Evolutionary conservation across 2,888 invertebrate genomes (phyloP).

Genomic region (Rapana venosa): DNA sequence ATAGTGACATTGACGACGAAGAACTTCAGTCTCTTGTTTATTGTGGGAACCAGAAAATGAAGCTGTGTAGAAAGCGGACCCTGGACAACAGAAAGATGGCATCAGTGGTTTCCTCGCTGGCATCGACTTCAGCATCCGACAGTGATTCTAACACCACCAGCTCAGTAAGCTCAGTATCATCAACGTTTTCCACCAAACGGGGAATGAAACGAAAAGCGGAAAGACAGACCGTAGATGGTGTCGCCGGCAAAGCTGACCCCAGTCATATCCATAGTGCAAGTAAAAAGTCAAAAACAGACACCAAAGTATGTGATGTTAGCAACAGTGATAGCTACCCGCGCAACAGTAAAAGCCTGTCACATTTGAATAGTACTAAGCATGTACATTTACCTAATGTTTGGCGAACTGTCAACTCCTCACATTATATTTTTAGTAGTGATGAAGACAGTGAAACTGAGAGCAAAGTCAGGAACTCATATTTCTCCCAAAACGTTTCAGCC

Average conservation of each 20-base stretch:
- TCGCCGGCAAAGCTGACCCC: background rate
- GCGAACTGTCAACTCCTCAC: background rate
- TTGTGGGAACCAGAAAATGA: background rate
- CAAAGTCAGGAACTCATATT: background rate
- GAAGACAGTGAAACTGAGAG: background rate
- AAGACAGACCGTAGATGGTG: background rate
- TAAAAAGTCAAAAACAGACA: background rate
- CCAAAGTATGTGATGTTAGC: background rate
- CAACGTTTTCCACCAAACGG: too few relatives aligned
- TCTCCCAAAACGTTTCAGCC: background rate
- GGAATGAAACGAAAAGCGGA: background rate
- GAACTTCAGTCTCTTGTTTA: background rate
- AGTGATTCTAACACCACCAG: background rate
- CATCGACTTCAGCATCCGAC: background rate
- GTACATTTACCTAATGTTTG: background rate
- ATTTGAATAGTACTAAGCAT: background rate
- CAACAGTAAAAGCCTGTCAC: background rate
- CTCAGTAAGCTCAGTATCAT: background rate
- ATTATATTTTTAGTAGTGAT: constrained; percentile 14
- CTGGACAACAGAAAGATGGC: background rate
- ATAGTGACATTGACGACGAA: constrained; percentile 29
- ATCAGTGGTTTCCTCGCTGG: background rate
- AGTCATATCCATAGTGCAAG: too few relatives aligned
- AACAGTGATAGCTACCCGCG: background rate
- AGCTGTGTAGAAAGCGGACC: background rate